Evolutionary conservation across 2,113 vertebrate genomes (phyloP).

Genomic region (Micronycteris hirsuta): DNA sequence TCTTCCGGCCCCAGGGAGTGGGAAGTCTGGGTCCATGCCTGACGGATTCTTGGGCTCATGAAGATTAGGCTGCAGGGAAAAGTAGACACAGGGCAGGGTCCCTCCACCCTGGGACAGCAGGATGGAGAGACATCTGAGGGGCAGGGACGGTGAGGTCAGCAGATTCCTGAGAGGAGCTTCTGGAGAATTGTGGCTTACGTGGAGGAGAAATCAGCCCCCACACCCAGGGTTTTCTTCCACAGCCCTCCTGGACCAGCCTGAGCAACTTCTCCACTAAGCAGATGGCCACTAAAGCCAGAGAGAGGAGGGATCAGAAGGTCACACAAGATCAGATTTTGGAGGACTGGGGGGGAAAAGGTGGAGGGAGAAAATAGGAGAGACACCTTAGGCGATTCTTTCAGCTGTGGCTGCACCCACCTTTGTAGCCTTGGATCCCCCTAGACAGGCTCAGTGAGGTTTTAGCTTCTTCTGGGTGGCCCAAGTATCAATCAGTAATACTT

Average conservation of each 20-base stretch:
- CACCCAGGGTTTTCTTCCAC: background rate
- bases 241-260: background rate
- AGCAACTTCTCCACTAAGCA: background rate
- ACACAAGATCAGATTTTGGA: background rate
- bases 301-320: background rate
- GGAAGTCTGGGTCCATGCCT: background rate
- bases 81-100: background rate
- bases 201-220: background rate
- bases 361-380: background rate
- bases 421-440: background rate
- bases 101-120: background rate
- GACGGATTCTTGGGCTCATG: background rate
- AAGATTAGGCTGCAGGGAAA: background rate
- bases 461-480: background rate
- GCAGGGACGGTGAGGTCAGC: background rate
- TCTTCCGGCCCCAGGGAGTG: background rate
- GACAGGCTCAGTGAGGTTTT: background rate
- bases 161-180: background rate
- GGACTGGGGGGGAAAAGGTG: background rate
- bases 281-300: background rate
- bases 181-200: background rate
- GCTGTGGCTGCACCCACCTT: background rate
- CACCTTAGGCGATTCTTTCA: background rate
- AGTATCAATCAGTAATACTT: background rate
- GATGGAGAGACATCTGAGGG: background rate